Base-by-base conservation (phyloP, 2,888 invertebrate genomes). In the Dryococelus australis region DNA sequence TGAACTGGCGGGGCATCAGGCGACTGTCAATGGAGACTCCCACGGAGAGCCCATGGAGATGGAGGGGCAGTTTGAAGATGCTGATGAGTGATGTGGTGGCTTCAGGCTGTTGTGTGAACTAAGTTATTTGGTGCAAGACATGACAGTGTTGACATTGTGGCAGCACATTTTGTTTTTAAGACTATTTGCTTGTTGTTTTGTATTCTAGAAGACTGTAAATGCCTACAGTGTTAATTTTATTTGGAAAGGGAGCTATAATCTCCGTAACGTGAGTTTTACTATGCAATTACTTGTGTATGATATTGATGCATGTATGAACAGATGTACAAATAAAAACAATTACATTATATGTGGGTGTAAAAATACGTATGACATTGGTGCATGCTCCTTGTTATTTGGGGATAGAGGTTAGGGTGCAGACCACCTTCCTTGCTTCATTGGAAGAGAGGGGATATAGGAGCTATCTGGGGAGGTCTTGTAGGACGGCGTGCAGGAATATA, bases 51-150 rank as follows among this genome's bases (percentile, higher is more conserved):
- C 85, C 9, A 85, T 85, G 85, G 85, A 85, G 53, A 85, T 85
- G 85, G 85, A 85, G 28, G 85, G 85, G 9, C 85, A 85, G 65
- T 85, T 85, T 78, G 85, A 85, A 65, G 85, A 85, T 78, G 85
- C 85, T 16, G 85, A 85, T 5, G 78, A 65, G 8, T 85, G 43
- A 85, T 24, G 9, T 20, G 16, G 47, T 20, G 8, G 8, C 13
- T 20, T 0, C 8, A 1, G 65, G 6, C n/a, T 8, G 16, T 65
- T 9, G n/a, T 65, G 65, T 6, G 65, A 16, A 65, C 65, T 65
- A 65, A 65, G 65, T 65, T 65, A 65, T 65, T 65, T 65, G 65
- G 8, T 65, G 65, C n/a, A 6, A 24, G 65, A 65, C 65, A 65
- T 65, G n/a, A 65, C 65, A 65, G 13, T 65, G 24, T 9, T 65